Evolutionary conservation across 2,113 vertebrate species (phyloP).

Genomic region (Ia io): DNA sequence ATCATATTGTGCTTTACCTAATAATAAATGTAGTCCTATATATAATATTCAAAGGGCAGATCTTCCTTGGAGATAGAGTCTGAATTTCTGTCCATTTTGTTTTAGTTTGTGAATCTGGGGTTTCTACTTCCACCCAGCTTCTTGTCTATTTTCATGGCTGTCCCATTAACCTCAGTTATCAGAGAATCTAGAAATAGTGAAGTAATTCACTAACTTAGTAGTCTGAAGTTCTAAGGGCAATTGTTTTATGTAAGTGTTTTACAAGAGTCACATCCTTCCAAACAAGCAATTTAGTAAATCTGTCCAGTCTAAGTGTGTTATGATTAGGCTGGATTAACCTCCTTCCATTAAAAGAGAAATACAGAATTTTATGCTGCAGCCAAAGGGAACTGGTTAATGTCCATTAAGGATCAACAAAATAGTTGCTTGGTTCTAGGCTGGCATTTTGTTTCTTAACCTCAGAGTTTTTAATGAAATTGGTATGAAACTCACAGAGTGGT

Average conservation of each 20-base stretch:
- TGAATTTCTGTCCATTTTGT: not conserved
- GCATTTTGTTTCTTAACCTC: constrained; percentile 27
- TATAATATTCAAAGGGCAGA: not conserved
- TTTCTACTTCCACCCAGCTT: not conserved
- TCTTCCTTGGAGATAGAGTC: constrained; percentile 10
- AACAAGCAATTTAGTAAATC: constrained; percentile 69
- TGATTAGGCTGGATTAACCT: constrained; percentile 58
- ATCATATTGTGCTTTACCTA: not conserved
- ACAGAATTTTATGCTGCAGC: not conserved
- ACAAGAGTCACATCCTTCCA: constrained; percentile 59
- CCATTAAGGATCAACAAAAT: not conserved
- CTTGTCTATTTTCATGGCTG: constrained; percentile 17
- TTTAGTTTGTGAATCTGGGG: not conserved
- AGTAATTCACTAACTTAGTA: constrained; percentile 60
- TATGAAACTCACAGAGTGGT: not conserved
- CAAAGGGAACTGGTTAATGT: constrained; percentile 45
- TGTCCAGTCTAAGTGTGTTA: constrained; percentile 61
- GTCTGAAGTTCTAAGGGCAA: constrained; percentile 57
- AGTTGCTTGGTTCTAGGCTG: not conserved
- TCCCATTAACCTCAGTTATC: constrained; percentile 51
- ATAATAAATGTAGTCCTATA: constrained; percentile 38
- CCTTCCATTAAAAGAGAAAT: constrained; percentile 53
- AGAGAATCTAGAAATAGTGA: constrained; percentile 56
- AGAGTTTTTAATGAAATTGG: not conserved
- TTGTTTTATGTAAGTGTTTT: constrained; percentile 63